phyloP scores from a whole-genome alignment of 2,113 vertebrate genomes.

The Ophthalmolycus amberensis region DNA sequence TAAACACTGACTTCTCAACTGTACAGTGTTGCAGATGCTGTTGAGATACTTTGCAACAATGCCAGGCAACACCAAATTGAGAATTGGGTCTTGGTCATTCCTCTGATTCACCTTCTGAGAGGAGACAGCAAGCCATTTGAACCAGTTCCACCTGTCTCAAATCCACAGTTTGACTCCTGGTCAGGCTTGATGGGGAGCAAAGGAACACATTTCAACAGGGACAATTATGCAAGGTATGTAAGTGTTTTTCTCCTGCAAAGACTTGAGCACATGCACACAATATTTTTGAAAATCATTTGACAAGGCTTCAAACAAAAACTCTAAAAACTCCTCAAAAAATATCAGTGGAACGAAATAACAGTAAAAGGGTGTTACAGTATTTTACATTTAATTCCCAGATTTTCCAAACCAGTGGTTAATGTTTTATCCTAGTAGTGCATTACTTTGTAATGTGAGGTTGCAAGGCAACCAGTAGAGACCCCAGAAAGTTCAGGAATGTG shows the following conservation, averaged over 20 bases:
- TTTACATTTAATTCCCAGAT: neutral
- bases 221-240: rapidly evolving
- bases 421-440: neutral
- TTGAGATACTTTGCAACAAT: conserved; percentile 19
- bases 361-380: neutral
- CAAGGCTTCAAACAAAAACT: neutral
- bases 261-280: neutral
- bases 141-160: conserved; percentile 2
- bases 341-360: neutral
- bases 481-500: neutral
- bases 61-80: neutral
- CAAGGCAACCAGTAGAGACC: neutral
- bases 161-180: conserved; percentile 60
- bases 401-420: neutral
- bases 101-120: conserved; percentile 62
- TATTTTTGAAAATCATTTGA: neutral
- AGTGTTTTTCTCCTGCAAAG: neutral
- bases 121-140: conserved; percentile 48
- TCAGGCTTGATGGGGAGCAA: conserved; percentile 63
- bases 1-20: neutral
- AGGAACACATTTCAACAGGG: neutral
- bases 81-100: conserved; percentile 53
- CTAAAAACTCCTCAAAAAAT: neutral
- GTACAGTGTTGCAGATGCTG: conserved; percentile 12
- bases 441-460: too few relatives aligned